Base-by-base conservation (phyloP, 2,113 vertebrate species). In the Dromaius novaehollandiae region DNA sequence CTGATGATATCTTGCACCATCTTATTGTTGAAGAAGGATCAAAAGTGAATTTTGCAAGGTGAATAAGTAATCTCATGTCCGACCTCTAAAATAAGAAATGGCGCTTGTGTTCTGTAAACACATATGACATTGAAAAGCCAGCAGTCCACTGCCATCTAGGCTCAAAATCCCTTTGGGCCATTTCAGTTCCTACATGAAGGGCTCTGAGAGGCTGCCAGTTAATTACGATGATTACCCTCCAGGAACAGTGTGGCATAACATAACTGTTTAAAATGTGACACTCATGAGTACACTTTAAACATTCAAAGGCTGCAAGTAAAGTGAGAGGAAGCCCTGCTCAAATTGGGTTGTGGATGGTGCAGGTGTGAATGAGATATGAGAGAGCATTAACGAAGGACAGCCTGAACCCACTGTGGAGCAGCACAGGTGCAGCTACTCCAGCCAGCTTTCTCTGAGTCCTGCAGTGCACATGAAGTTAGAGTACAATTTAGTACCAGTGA, bases 191-290 rank as follows among this genome's bases (percentile, higher is more conserved):
- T 58, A 6, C 7, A 3, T 65, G 79, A 86, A 61, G 65, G 71
- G 69, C 61, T 96, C 69, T 93, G 88, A 86, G 60, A 78, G 64
- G 69, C 86, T 93, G 61, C 61, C 56, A 48, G 58, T 82, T 95
- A 44, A 11, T 87, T 85, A 32, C 53, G 18, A 66, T 46, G 58
- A 53, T 69, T 74, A 36, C 14, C 78, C 22, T 82, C 34, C 38
- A 74, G 77, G 77, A 93, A 56, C 83, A 80, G 19, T 76, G 65
- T 42, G 86, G 80, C 40, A 85, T 63, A 65, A 61, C 44, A 36
- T 13, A 79, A 53, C 69, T 10, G 22, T 60, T 89, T 82, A 69
- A 87, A 90, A 68, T 58, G n/a, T 65, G 74, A 63, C 14, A 8
- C 1, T 1, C 21, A 55, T 46, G 25, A 88, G 28, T 50, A 48